These are phyloP conservation scores for Carabus problematicus DNA, from an alignment of 2,888 invertebrate genomes.

Conservation along the genomic window DNA sequence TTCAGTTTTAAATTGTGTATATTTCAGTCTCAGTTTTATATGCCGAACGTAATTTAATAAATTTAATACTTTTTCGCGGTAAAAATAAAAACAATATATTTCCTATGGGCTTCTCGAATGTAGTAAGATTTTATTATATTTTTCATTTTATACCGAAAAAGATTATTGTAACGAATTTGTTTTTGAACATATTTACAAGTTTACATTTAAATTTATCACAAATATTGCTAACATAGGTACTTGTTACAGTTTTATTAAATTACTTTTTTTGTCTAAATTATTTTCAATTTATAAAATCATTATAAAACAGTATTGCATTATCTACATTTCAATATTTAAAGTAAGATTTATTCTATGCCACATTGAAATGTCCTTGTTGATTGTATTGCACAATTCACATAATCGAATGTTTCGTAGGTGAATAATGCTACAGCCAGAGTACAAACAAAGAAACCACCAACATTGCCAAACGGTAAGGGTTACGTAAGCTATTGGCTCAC, in stretches of 20 bases:
- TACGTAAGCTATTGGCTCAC: background rate
- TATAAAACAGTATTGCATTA: background rate
- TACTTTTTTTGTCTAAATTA: slow-evolving; percentile 2
- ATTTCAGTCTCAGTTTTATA: too few species aligned
- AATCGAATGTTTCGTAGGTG: slow-evolving; percentile 72
- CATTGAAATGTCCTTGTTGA: background rate
- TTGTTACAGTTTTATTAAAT: slow-evolving; percentile 2
- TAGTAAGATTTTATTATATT: too few species aligned
- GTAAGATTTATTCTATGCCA: background rate
- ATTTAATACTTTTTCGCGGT: too few species aligned
- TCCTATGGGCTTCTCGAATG: too few species aligned
- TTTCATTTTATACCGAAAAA: too few species aligned
- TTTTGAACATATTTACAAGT: too few species aligned
- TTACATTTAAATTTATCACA: too few species aligned
- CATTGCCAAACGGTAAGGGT: slow-evolving; percentile 88
- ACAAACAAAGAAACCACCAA: slow-evolving; percentile 97
- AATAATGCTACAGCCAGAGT: slow-evolving; percentile 99
- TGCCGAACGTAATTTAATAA: too few species aligned
- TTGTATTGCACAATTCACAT: slow-evolving; percentile 1
- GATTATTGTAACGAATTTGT: too few species aligned
- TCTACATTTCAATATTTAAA: slow-evolving; percentile 3
- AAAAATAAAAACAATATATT: too few species aligned
- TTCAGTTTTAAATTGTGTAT: too few species aligned
- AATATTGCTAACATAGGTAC: background rate
- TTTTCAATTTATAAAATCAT: background rate